Percentiles rank a stretch among this genome's conserved stretches.
phyloP scores from a whole-genome alignment of 2,888 invertebrate genomes.

The Subacronicta megacephala region DNA sequence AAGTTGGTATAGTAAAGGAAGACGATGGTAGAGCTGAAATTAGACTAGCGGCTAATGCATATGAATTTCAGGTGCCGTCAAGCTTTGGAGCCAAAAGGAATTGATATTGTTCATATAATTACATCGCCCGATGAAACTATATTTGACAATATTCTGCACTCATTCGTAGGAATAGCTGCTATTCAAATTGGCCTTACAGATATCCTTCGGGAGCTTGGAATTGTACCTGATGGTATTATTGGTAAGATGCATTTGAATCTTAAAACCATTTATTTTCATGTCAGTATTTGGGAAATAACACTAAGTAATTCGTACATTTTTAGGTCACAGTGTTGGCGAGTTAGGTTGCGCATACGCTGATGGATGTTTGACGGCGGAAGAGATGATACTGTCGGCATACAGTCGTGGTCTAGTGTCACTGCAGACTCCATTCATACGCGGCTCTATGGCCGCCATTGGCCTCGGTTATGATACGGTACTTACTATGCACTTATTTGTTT shows the following conservation, averaged over 20 bases:
- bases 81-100: slow-evolving; percentile 89
- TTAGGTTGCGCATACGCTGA: slow-evolving; percentile 98
- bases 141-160: slow-evolving; percentile 88
- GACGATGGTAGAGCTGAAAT: no score
- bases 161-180: slow-evolving; percentile 83
- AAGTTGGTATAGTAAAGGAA: no score
- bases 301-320: no score
- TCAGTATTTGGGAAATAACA: not conserved
- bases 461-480: slow-evolving; percentile 87
- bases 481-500: not conserved
- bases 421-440: slow-evolving; percentile 91
- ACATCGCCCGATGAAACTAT: slow-evolving; percentile 89
- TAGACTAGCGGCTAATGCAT: no score
- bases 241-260: slow-evolving; percentile 22
- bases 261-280: no score
- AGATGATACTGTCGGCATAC: slow-evolving; percentile 95
- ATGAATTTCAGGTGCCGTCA: slow-evolving; percentile 81
- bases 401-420: slow-evolving; percentile 94
- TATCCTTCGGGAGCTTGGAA: slow-evolving; percentile 81
- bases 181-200: slow-evolving; percentile 89
- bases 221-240: slow-evolving; percentile 91
- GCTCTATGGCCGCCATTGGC: slow-evolving; percentile 97
- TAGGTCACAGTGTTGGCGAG: slow-evolving; percentile 98
- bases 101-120: slow-evolving; percentile 92
- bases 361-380: slow-evolving; percentile 95